phyloP scores from a whole-genome alignment of 2,797 vertebrate genomes.

The Micromesistius poutassou region DNA sequence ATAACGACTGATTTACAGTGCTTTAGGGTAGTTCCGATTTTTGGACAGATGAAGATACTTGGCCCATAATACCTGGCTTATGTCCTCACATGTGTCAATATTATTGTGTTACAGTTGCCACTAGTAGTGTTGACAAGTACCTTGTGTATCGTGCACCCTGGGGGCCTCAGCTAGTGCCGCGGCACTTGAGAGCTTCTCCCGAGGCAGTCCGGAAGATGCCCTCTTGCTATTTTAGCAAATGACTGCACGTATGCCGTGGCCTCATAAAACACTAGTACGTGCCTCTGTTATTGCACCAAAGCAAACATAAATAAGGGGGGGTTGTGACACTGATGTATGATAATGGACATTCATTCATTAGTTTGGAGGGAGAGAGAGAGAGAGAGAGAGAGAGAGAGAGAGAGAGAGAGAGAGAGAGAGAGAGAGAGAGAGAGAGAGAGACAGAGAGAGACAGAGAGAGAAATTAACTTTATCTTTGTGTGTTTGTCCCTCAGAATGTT shows the following conservation, averaged over 20 bases:
- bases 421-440: background rate
- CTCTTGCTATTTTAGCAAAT: slow-evolving; percentile 48
- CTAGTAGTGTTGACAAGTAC: background rate
- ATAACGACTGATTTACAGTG: background rate
- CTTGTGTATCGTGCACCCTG: background rate
- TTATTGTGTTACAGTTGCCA: background rate
- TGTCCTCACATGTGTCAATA: background rate
- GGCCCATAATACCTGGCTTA: background rate
- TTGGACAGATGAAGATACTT: background rate
- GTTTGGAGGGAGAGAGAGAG: background rate
- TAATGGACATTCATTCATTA: background rate
- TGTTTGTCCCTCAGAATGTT: background rate
- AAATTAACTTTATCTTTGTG: background rate
- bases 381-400: slow-evolving; percentile 1
- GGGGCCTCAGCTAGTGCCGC: slow-evolving; percentile 28
- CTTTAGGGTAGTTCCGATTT: background rate
- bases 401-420: slow-evolving; percentile 1
- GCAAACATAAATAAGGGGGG: slow-evolving; percentile 16
- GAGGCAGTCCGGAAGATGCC: slow-evolving; percentile 27
- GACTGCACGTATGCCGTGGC: slow-evolving; percentile 13
- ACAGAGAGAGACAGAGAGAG: no score
- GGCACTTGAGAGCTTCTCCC: slow-evolving; percentile 14
- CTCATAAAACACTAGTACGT: slow-evolving; percentile 7
- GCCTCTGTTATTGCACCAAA: slow-evolving; percentile 22
- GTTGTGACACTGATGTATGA: slow-evolving; percentile 11